A percentile compares a stretch with the other conserved stretches of the same genome.
phyloP scores from a whole-genome alignment of 2,113 vertebrate genomes.

The Gymnogyps californianus region DNA sequence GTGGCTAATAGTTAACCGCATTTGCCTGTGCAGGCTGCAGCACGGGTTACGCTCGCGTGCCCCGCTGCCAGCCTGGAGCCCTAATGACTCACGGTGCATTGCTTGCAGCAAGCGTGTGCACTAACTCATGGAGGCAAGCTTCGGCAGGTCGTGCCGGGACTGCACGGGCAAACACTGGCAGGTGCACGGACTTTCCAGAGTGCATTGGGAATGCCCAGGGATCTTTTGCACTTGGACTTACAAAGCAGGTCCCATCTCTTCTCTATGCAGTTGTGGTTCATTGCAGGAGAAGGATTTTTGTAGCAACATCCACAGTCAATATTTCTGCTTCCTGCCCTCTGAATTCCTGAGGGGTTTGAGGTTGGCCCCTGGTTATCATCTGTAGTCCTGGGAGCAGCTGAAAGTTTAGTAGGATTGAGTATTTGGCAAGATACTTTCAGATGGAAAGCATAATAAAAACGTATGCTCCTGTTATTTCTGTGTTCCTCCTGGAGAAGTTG shows the following conservation, averaged over 20 bases:
- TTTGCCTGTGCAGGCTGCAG: not conserved
- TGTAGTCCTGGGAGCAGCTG: not conserved
- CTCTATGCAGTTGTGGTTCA: fast-evolving
- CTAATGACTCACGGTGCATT: fast-evolving
- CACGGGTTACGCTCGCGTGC: fast-evolving
- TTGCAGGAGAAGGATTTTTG: not conserved
- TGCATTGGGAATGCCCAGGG: not conserved
- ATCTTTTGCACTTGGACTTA: not conserved
- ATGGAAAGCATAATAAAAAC: not conserved
- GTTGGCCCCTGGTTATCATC: not conserved
- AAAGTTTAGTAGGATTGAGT: not conserved
- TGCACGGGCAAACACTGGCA: fast-evolving
- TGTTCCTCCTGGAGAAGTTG: not conserved
- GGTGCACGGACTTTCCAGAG: not conserved
- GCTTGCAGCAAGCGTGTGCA: fast-evolving
- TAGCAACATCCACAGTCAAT: not conserved
- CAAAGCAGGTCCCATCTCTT: not conserved
- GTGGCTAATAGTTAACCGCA: not conserved
- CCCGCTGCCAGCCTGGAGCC: not conserved
- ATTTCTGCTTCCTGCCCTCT: not conserved
- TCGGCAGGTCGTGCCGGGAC: not conserved
- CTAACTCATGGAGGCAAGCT: not conserved
- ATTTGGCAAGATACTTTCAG: not conserved
- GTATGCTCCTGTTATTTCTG: not conserved
- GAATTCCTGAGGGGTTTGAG: not conserved